Evolutionary conservation across 2,113 vertebrate genomes (phyloP).

Genomic region (Cyprinus carpio): DNA sequence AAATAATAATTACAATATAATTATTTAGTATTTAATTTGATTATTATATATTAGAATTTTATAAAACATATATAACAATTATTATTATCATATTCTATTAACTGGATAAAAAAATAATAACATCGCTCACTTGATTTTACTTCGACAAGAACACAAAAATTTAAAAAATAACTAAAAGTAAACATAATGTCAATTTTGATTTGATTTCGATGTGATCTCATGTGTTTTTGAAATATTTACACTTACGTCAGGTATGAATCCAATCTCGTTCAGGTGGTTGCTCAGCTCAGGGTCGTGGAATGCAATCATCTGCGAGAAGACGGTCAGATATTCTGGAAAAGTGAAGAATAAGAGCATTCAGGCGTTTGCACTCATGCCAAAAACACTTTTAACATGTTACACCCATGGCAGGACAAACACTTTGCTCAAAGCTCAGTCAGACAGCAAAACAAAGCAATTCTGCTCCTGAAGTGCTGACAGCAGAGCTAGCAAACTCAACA

Average conservation of each 20-base stretch:
- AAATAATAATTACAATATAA: background rate
- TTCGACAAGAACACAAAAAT: too few species aligned
- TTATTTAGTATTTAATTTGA: too few species aligned
- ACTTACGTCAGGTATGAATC: constrained; percentile 99
- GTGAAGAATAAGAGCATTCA: constrained; percentile 5
- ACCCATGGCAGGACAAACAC: constrained; percentile 2
- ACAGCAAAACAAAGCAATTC: constrained; percentile 9
- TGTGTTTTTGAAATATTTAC: constrained; percentile 9
- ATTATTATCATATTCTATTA: background rate
- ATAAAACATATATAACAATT: too few species aligned
- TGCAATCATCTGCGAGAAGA: constrained; percentile 98
- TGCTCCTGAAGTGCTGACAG: constrained; percentile 14
- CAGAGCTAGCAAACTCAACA: constrained; percentile 1
- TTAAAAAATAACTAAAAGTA: too few species aligned
- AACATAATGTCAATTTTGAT: background rate
- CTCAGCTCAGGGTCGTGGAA: constrained; percentile 98
- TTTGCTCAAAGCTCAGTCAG: constrained; percentile 19
- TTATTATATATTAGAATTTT: too few species aligned
- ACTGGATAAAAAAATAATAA: background rate
- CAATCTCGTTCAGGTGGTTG: constrained; percentile 98
- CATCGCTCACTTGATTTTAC: too few species aligned
- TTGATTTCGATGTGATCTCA: background rate
- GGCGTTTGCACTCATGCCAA: background rate
- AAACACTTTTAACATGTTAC: constrained; percentile 7
- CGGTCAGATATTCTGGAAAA: constrained; percentile 91